These are phyloP conservation scores for Apeira syringaria DNA, from an alignment of 2,888 invertebrate genomes.

Conservation along the genomic window DNA sequence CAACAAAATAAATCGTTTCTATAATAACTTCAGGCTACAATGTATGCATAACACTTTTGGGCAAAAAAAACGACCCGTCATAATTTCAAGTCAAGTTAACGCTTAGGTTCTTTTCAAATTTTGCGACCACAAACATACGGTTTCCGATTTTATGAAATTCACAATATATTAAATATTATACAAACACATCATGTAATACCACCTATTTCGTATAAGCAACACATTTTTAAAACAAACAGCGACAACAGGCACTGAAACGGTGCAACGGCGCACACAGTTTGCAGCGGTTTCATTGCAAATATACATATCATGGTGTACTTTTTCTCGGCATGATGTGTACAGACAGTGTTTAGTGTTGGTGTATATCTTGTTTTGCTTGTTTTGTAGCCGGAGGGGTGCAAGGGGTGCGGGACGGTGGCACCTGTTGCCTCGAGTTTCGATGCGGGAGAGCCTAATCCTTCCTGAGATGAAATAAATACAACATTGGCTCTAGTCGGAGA, in stretches of 20 bases:
- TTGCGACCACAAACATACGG: no score
- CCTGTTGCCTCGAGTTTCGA: conserved; percentile 70
- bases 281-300: background rate
- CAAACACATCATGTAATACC: no score
- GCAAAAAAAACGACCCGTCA: no score
- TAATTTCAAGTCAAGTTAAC: no score
- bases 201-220: no score
- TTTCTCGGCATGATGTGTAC: conserved; percentile 54
- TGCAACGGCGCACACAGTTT: background rate
- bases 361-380: conserved; percentile 63
- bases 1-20: no score
- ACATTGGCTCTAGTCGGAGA: conserved; percentile 51
- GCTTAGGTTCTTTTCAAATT: no score
- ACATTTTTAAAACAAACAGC: background rate
- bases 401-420: conserved; percentile 41
- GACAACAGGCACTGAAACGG: background rate
- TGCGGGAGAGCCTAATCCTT: conserved; percentile 67
- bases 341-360: conserved; percentile 60
- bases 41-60: no score
- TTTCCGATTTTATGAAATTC: no score
- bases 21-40: no score
- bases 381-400: conserved; percentile 43
- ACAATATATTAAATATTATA: no score
- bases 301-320: conserved; percentile 43
- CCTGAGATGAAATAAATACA: conserved; percentile 75